phyloP scores from a whole-genome alignment of 2,888 invertebrate species.

The Yponomeuta evonymella region DNA sequence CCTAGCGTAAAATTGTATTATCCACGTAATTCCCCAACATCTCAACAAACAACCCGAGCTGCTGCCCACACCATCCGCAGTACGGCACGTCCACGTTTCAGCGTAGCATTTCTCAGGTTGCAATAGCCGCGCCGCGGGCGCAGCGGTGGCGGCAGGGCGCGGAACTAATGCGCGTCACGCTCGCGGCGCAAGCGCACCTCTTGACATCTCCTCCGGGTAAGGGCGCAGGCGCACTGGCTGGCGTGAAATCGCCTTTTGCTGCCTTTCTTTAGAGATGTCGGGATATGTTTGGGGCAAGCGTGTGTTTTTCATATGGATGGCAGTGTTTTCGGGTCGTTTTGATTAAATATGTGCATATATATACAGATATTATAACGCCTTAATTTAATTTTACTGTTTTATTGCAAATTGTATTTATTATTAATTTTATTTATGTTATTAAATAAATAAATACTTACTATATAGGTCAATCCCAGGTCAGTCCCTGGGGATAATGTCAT shows the following conservation, averaged over 20 bases:
- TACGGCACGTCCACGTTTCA: conserved; percentile 10
- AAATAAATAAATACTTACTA: no score
- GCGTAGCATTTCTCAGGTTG: conserved; percentile 16
- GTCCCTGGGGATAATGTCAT: no score
- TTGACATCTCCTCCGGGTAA: conserved; percentile 9
- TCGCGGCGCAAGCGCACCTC: conserved; percentile 26
- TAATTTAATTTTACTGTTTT: no score
- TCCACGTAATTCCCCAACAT: not conserved
- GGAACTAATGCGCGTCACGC: conserved; percentile 52
- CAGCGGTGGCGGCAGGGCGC: conserved; percentile 31
- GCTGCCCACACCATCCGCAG: not conserved
- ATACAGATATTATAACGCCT: no score
- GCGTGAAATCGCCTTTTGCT: not conserved
- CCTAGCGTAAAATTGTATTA: not conserved
- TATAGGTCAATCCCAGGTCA: no score
- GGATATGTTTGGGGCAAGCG: no score
- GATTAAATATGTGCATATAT: no score
- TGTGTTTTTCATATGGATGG: no score
- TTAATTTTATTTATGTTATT: no score
- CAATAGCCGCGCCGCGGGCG: conserved; percentile 16
- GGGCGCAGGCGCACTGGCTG: not conserved
- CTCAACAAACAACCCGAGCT: not conserved
- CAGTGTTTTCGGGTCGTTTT: no score
- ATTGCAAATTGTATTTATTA: no score
- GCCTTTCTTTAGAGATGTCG: no score